Evolutionary conservation across 2,113 vertebrate genomes (phyloP).

Genomic region (Struthidea cinerea): DNA sequence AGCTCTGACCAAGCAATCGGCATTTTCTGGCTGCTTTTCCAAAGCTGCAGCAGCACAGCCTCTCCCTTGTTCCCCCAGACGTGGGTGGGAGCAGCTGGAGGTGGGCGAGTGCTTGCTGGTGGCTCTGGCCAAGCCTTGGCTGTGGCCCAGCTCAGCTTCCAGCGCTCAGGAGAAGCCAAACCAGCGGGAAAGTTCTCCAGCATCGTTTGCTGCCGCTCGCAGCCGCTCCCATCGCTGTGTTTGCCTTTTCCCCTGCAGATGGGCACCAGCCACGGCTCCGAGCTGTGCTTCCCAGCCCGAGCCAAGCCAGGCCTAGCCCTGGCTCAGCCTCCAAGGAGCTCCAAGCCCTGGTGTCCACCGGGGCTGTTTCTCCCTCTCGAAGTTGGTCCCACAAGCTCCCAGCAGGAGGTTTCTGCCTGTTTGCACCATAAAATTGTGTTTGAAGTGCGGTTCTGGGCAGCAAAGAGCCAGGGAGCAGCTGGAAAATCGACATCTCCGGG

Average conservation of each 20-base stretch:
- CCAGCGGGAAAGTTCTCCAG: neutral
- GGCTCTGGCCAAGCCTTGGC: neutral
- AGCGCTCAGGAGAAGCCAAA: slow-evolving; percentile 21
- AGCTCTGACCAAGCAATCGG: neutral
- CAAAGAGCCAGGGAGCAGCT: neutral
- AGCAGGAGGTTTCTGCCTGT: neutral
- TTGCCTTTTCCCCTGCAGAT: neutral
- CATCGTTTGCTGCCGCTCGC: neutral
- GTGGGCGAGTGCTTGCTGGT: neutral
- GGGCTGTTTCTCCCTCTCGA: neutral
- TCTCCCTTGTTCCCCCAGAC: neutral
- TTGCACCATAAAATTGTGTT: slow-evolving; percentile 8
- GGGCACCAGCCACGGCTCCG: neutral
- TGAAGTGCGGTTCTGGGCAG: slow-evolving; percentile 6
- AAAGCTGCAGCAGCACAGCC: neutral
- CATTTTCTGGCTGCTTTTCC: neutral
- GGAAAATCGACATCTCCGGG: neutral
- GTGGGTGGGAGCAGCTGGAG: slow-evolving; percentile 8
- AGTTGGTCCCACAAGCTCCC: neutral
- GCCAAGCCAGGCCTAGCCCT: neutral
- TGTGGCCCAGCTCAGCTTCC: neutral
- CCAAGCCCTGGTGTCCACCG: neutral
- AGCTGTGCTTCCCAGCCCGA: neutral
- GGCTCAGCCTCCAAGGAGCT: neutral
- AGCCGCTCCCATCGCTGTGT: neutral